Evolutionary conservation across 2,797 vertebrate genomes (phyloP), one percentile per base, ranked within the genome.

Genomic region (Urosaurus nigricauda): DNA sequence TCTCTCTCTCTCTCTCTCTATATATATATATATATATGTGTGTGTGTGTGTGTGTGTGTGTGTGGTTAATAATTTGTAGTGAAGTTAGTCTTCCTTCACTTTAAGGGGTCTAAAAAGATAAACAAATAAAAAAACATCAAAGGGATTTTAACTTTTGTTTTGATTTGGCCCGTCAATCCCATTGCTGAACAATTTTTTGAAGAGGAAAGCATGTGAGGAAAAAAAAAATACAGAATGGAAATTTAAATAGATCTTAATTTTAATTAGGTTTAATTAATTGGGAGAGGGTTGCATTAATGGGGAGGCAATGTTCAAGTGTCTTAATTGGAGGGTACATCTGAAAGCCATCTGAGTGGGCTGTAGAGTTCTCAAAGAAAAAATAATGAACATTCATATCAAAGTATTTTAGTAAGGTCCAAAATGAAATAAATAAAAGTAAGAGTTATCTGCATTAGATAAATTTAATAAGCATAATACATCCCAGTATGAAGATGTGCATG

Each of bases 81-180:
- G 11, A 74, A 75, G 47, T 26, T 80, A 63, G 65, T 87, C 79
- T 90, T 40, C 5, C 40, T 71, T 79, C 35, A 65, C n/a, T 68
- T 80, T 75, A 84, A 19, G 24, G 35, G n/a, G 14, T 79, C 19
- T 84, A 68, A 84, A 68, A 58, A 37, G 80, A 68, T 32, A 9
- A 85, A n/a, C 2, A 37, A 4, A 24, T 5, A 51, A 85, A 43
- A 70, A 84, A 4, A 24, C 40, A 24, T 40, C 14, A 32, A 63
- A 56, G 29, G 29, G 6, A 47, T 16, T 3, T 32, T 75, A 35
- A 60, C 8, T 3, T 83, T 87, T 70, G 14, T 35, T 79, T 80
- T 73, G 37, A 17, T 73, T 85, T 85, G 79, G 24, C 4, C 56
- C 75, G 43, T 68, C 68, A 84, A 35, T 79, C 13, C 19, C 80